Percentiles rank a stretch among this genome's conserved stretches.
Conservation (phyloP, 2,888 invertebrate genomes). For the Amphipoea oculea region DNA sequence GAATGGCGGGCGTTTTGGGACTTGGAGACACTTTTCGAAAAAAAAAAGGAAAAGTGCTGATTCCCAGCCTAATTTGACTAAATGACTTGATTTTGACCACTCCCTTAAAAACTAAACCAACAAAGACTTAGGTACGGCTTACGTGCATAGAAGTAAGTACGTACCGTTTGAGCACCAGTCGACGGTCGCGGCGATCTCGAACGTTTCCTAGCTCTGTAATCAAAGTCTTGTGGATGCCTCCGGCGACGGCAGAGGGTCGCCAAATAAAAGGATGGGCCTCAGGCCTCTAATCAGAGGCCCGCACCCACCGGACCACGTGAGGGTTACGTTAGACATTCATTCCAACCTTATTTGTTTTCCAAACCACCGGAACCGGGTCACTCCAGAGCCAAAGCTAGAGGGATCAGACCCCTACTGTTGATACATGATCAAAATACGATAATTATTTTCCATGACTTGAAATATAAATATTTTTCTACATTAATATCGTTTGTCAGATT, state of each 20-base stretch:
- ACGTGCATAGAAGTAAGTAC: neutral
- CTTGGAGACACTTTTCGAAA: too few species aligned
- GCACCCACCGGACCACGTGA: conserved; percentile 35
- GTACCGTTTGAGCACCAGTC: neutral
- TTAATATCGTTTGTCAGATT: conserved; percentile 21
- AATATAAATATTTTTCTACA: conserved; percentile 31
- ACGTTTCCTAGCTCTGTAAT: conserved; percentile 53
- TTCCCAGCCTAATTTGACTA: too few species aligned
- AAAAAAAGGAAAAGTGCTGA: too few species aligned
- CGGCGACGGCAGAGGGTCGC: conserved; percentile 30
- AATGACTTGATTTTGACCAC: too few species aligned
- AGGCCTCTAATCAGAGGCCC: conserved; percentile 57
- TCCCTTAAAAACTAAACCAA: neutral
- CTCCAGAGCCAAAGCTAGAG: conserved; percentile 7
- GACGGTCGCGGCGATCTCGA: conserved; percentile 11
- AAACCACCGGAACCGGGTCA: conserved; percentile 30
- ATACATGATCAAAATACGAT: conserved; percentile 41
- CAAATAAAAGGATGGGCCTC: conserved; percentile 55
- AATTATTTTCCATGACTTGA: conserved; percentile 23
- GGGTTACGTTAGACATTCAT: conserved; percentile 54
- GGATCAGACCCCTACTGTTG: conserved; percentile 13
- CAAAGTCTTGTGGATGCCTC: conserved; percentile 44
- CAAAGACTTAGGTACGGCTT: neutral
- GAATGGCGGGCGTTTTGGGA: neutral
- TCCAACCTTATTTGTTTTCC: conserved; percentile 53